Conservation (phyloP, 2,113 vertebrate species). For the Macquaria ambigua region DNA sequence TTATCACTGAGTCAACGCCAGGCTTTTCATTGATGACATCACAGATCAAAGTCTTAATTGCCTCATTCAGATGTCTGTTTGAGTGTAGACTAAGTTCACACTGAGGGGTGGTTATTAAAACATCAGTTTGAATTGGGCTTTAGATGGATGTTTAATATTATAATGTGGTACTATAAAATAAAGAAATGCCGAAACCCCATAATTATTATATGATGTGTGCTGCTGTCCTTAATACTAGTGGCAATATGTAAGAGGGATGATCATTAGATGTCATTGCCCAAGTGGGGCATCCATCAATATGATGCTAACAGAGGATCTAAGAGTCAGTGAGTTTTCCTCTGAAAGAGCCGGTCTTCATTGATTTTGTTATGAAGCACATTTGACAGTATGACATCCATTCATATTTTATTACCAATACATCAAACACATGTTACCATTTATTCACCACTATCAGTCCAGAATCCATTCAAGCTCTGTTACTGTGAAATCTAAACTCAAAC, state of each 20-base stretch:
- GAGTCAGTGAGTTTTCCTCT: background rate
- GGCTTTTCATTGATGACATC: background rate
- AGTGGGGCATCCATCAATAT: constrained; percentile 9
- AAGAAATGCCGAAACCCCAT: background rate
- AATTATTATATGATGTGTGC: constrained; percentile 2
- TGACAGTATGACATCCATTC: constrained; percentile 3
- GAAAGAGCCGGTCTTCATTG: background rate
- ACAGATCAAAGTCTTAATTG: background rate
- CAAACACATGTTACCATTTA: background rate
- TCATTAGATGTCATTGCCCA: constrained; percentile 8
- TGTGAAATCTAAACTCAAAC: background rate
- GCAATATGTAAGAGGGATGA: constrained; percentile 4
- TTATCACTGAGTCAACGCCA: background rate
- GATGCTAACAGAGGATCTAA: background rate
- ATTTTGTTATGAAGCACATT: constrained; percentile 17
- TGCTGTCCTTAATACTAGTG: background rate
- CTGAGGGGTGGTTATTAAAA: background rate
- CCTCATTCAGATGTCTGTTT: background rate
- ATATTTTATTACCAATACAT: constrained; percentile 24
- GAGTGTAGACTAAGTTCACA: background rate
- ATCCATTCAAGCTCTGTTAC: constrained; percentile 15
- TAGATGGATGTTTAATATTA: background rate
- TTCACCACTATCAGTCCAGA: background rate
- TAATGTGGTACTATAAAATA: background rate
- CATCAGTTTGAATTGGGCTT: background rate